These are phyloP conservation scores for Masticophis lateralis DNA, from an alignment of 2,797 vertebrate species.

Conservation along the genomic window DNA sequence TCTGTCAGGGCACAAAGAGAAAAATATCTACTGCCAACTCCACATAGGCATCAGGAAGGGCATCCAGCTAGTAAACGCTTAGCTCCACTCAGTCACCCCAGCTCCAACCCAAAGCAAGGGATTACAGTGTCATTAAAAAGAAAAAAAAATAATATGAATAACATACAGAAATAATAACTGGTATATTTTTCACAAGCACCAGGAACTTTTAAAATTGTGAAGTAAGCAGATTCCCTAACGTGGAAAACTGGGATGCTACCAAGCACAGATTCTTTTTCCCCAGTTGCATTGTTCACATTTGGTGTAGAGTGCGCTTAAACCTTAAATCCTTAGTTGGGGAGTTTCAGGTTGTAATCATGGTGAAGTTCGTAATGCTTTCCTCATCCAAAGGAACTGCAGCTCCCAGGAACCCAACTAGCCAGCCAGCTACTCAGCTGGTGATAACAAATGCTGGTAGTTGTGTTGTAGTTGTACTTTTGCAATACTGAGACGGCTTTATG, in stretches of 20 bases:
- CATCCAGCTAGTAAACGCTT: background rate
- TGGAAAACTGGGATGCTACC: background rate
- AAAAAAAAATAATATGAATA: conserved; percentile 76
- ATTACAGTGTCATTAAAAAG: background rate
- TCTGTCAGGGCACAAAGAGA: background rate
- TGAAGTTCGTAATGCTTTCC: background rate
- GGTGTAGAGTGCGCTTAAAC: background rate
- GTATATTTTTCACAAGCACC: background rate
- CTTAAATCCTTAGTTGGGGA: background rate
- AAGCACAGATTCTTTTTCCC: background rate
- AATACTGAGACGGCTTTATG: background rate
- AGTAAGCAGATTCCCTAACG: background rate
- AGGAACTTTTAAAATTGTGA: background rate
- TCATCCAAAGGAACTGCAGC: background rate
- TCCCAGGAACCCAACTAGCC: background rate
- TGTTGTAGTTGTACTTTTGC: background rate
- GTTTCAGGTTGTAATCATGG: background rate
- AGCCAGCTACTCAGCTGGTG: background rate
- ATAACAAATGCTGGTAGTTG: background rate
- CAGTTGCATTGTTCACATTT: background rate
- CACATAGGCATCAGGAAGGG: background rate
- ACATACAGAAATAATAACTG: background rate
- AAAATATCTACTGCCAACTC: background rate
- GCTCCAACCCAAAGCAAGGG: background rate
- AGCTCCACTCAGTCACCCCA: background rate